Evolutionary conservation across 2,888 invertebrate species (phyloP), one percentile per base, ranked within the genome.

Genomic region (Calliphora vomitoria): DNA sequence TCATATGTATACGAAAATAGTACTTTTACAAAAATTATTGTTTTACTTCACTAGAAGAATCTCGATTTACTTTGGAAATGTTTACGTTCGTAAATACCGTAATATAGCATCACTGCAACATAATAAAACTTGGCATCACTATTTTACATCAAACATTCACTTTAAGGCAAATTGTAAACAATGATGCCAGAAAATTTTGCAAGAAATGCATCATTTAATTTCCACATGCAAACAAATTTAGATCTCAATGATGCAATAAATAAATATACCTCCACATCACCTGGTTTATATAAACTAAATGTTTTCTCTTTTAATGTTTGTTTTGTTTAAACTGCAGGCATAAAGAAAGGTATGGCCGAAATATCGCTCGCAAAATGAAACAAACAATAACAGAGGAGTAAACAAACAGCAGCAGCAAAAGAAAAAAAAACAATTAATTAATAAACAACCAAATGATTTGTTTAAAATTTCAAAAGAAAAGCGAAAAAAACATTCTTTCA

Each of bases 401-500:
- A 76, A 76, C 75, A 83, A 75, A 15, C 11, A 35, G 20, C 68
- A 75, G 0, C 35, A 69, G 50, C 20, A 53, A 4, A 31, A 55
- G 11, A 68, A n/a, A 20, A 74, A 13, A 44, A 41, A 64, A 66
- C 35, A 35, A 44, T 55, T 60, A 72, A 68, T 68, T 31, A 55
- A 53, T 68, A 79, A 68, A 58, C 55, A 78, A 78, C 5, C 50
- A 76, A 76, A 78, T 50, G n/a, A 80, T 69, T 80, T 80, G 47
- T 69, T 79, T 79, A 60, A 47, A 69, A 35, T 35, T 69, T 11
- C 41, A 11, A 20, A 53, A 31, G n/a, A 20, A 62, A 50, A n/a
- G 6, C 18, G 38, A 41, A 72, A 72, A n/a, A 31, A 31, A 69
- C 18, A 71, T 6, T 35, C 35, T 13, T 38, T 38, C 35, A 10